These are phyloP conservation scores for Lycorma delicatula DNA, from an alignment of 1,140 invertebrate genomes.

Conservation along the genomic window DNA sequence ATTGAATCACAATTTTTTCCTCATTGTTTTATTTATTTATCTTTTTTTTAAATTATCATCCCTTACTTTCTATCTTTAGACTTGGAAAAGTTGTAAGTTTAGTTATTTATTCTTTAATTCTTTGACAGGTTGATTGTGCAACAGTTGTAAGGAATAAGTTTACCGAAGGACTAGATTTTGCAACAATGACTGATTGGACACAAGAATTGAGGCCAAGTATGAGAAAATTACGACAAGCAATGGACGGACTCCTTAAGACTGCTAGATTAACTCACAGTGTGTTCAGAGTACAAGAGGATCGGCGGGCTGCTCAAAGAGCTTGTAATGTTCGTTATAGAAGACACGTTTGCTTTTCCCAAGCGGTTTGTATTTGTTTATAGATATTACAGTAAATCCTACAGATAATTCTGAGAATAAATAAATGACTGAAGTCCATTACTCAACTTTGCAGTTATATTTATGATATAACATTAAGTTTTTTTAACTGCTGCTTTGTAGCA, in stretches of 20 bases:
- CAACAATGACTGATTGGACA: conserved; percentile 60
- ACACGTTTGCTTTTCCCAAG: conserved; percentile 88
- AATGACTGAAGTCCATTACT: too few species aligned
- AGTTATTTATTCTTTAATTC: too few species aligned
- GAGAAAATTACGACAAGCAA: conserved; percentile 69
- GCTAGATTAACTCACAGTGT: conserved; percentile 80
- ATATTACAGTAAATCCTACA: too few species aligned
- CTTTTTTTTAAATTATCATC: too few species aligned
- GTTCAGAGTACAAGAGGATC: conserved; percentile 69
- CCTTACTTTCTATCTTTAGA: too few species aligned
- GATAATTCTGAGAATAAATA: too few species aligned
- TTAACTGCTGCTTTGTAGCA: too few species aligned
- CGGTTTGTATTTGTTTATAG: conserved; percentile 56
- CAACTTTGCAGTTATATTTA: too few species aligned
- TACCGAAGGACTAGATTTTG: conserved; percentile 57
- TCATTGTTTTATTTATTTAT: too few species aligned
- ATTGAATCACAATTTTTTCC: too few species aligned
- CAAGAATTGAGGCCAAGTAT: conserved; percentile 68
- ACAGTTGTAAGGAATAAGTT: conserved; percentile 54
- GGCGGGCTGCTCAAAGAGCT: conserved; percentile 50
- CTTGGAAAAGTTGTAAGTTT: too few species aligned
- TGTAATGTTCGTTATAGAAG: conserved; percentile 60
- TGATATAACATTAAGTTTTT: too few species aligned
- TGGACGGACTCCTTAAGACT: conserved; percentile 73
- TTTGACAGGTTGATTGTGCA: conserved; percentile 27